Base-by-base conservation (phyloP, 35 echinoderm and acorn worm species). In the Strongylocentrotus purpuratus region DNA sequence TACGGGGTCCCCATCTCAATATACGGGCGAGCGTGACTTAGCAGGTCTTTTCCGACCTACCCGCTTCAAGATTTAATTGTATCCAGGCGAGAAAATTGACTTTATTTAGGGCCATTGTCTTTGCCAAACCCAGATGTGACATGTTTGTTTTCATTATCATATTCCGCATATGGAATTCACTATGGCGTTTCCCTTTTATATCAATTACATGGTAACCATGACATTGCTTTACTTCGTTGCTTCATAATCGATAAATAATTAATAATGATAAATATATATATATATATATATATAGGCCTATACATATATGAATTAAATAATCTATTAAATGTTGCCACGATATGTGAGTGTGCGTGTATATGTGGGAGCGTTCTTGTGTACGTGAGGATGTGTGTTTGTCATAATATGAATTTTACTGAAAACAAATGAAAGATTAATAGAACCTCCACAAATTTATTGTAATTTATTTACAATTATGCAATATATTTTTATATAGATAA, bases 21-120 rank as follows among this genome's bases (percentile, higher is more conserved):
- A 78, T 78, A 78, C 65, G 7, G 65, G 7, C 20, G 25, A 33
- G 12, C 87, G 87, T 89, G 87, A 89, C 32, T 89, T 89, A 46
- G 87, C 87, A 89, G 65, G 65, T 89, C 45, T 89, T 89, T 89
- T 89, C 87, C 87, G 28, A 78, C 65, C 65, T 78, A 4, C 65
- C 65, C 65, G 18, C 65, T 78, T n/a, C 65, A 78, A 78, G 65
- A 78, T 78, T 45, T 89, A 89, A 89, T 89, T 89, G 87, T 89
- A 89, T 89, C 87, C 87, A 89, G 87, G 45, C 87, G 87, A 89
- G 87, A 89, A 45, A 89, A 78, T 78, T 78, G 20, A 22, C 65
- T 78, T 78, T 78, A 78, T n/a, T 78, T n/a, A 22, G 20, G 65
- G 65, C 65, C 65, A 78, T n/a, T 78, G 65, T 78, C 65, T 78